A percentile compares a stretch with the other conserved stretches of the same genome.
These are phyloP conservation scores for Bicyclus anynana DNA, from an alignment of 1,140 invertebrate species.

Conservation along the genomic window DNA sequence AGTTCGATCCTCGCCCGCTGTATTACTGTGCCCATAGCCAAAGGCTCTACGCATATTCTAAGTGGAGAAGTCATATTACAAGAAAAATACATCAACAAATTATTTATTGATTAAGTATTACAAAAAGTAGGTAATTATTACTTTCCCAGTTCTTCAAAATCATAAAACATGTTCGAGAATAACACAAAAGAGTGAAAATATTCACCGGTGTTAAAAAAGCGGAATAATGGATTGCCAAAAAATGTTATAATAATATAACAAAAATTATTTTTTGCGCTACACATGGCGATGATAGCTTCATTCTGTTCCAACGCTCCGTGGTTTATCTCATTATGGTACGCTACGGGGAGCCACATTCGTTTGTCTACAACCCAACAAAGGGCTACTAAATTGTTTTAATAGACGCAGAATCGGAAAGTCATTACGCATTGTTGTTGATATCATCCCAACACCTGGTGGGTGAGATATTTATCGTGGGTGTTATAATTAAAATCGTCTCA, in stretches of 20 bases:
- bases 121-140: too few relatives aligned
- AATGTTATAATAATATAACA: slow-evolving; percentile 39
- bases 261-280: slow-evolving; percentile 40
- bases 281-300: slow-evolving; percentile 71
- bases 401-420: slow-evolving; percentile 56
- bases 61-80: too few relatives aligned
- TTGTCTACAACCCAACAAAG: slow-evolving; percentile 56
- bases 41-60: too few relatives aligned
- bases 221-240: not conserved
- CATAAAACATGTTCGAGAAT: too few relatives aligned
- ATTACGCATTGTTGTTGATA: slow-evolving; percentile 57
- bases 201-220: not conserved
- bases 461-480: slow-evolving; percentile 48
- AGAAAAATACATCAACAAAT: too few relatives aligned
- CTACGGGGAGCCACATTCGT: slow-evolving; percentile 52
- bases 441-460: slow-evolving; percentile 58
- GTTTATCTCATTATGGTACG: slow-evolving; percentile 66
- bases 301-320: slow-evolving; percentile 48
- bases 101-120: too few relatives aligned
- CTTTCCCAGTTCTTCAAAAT: too few relatives aligned
- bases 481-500: slow-evolving; percentile 52
- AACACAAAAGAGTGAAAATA: too few relatives aligned
- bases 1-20: too few relatives aligned
- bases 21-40: too few relatives aligned
- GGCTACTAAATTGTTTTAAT: slow-evolving; percentile 72